Evolutionary conservation across 2,113 vertebrate species (phyloP).

Genomic region (Limnothrissa miodon): DNA sequence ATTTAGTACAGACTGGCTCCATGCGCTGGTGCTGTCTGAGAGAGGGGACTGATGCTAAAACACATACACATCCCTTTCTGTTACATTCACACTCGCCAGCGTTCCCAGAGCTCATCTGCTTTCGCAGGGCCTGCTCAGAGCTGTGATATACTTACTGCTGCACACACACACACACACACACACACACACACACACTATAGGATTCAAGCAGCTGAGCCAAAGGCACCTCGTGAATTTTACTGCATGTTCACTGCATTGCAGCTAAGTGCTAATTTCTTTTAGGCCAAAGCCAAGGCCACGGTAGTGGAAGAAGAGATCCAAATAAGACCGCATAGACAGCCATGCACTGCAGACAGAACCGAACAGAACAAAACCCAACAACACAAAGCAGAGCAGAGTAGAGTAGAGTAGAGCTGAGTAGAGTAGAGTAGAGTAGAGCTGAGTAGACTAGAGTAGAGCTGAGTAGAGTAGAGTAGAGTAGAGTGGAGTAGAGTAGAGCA

Average conservation of each 20-base stretch:
- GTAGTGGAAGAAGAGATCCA: background rate
- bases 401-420: too few species aligned
- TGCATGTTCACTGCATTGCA: background rate
- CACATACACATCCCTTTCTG: slow-evolving; percentile 1
- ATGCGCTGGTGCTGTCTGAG: slow-evolving; percentile 17
- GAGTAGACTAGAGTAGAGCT: too few species aligned
- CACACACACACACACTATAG: too few species aligned
- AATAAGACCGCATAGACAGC: too few species aligned
- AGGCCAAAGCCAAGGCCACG: background rate
- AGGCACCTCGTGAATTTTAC: background rate
- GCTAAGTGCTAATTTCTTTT: background rate
- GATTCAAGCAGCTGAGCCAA: background rate
- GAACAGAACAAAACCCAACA: too few species aligned
- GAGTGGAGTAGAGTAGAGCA: too few species aligned
- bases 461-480: too few species aligned
- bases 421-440: too few species aligned
- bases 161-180: background rate
- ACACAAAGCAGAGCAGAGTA: too few species aligned
- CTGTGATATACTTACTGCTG: background rate
- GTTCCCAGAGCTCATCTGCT: background rate
- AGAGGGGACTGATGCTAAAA: slow-evolving; percentile 23
- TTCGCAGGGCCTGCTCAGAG: background rate
- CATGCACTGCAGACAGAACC: too few species aligned
- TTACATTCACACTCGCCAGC: background rate
- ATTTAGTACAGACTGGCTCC: background rate